Conservation (phyloP, 2,797 vertebrate species). For the Crax fasciolata region DNA sequence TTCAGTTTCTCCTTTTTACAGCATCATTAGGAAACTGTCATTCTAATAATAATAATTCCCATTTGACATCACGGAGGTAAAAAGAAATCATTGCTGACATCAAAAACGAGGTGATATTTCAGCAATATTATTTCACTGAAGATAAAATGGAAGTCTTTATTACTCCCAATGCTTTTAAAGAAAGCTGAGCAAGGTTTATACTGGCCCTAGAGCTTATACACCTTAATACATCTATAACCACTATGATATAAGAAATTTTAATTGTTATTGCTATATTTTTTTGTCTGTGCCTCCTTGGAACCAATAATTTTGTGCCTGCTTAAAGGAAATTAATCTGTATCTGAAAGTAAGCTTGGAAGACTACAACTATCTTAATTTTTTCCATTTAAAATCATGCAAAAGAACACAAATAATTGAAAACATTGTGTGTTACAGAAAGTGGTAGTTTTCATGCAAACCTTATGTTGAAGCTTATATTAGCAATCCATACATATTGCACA, state of each 20-base stretch:
- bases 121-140: constrained; percentile 79
- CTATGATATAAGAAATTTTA: constrained; percentile 71
- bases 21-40: constrained; percentile 75
- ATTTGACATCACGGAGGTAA: constrained; percentile 79
- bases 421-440: not conserved
- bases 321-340: not conserved
- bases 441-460: not conserved
- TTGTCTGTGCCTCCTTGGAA: constrained; percentile 16
- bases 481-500: not conserved
- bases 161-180: constrained; percentile 79
- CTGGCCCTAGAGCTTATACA: constrained; percentile 74
- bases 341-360: not conserved
- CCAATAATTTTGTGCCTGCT: not conserved
- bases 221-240: constrained; percentile 60
- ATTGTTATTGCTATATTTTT: constrained; percentile 55
- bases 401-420: constrained; percentile 1
- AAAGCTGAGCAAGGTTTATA: constrained; percentile 80
- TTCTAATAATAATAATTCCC: constrained; percentile 83
- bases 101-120: constrained; percentile 84
- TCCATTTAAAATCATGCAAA: not conserved
- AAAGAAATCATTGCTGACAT: constrained; percentile 83
- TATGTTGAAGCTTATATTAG: not conserved
- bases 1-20: constrained; percentile 66
- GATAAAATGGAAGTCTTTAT: constrained; percentile 82
- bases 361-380: not conserved